Conservation (phyloP, 92 coral and sea anemone genomes). For the Epizoanthus rinbou region DNA sequence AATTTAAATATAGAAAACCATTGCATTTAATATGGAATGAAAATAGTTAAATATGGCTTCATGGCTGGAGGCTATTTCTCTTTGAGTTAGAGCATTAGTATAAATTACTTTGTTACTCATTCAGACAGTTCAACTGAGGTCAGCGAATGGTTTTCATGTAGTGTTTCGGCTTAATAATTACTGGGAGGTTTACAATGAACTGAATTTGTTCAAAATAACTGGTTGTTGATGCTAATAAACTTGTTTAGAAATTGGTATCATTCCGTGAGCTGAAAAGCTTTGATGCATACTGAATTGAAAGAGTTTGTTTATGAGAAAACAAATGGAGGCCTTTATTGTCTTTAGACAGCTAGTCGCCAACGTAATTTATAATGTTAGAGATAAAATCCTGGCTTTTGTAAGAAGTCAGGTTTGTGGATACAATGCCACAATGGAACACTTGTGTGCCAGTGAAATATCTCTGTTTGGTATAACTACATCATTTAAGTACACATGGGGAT, state of each 20-base stretch:
- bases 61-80: slow-evolving; percentile 19
- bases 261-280: slow-evolving; percentile 24
- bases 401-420: not conserved
- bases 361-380: not conserved
- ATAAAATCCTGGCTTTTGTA: slow-evolving; percentile 18
- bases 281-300: slow-evolving; percentile 2
- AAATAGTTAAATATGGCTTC: not conserved
- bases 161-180: slow-evolving; percentile 27
- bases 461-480: not conserved
- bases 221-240: slow-evolving; percentile 6
- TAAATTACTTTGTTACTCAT: slow-evolving; percentile 25
- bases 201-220: slow-evolving; percentile 23
- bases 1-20: too few species aligned
- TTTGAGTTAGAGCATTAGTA: slow-evolving; percentile 20
- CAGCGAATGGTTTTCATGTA: not conserved
- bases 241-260: slow-evolving; percentile 29
- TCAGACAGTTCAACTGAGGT: slow-evolving; percentile 19
- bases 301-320: slow-evolving; percentile 19
- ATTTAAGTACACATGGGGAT: not conserved
- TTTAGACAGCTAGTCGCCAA: slow-evolving; percentile 18
- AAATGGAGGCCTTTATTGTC: slow-evolving; percentile 5
- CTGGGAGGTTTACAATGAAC: not conserved
- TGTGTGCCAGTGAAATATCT: not conserved
- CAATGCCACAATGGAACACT: not conserved
- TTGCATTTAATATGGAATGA: slow-evolving; percentile 6